Evolutionary conservation across 2,888 invertebrate species (phyloP), one percentile per base, ranked within the genome.

Genomic region (Globia sparganii): DNA sequence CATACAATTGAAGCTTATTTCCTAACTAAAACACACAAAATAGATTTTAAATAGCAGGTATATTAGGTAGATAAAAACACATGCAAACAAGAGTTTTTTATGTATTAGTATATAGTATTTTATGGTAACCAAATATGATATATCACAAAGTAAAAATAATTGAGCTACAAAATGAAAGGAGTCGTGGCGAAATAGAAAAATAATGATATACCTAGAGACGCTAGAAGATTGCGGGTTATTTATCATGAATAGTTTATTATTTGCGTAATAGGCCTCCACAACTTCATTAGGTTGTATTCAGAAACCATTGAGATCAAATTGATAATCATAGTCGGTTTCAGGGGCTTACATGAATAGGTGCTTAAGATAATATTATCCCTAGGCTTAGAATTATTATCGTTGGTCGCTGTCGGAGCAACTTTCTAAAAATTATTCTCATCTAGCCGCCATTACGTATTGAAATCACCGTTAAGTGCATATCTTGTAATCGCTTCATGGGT

Each of bases 371-470:
- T 81, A 80, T 81, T 85, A 87, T 86, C 90, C 85, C 81, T 79
- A 82, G 87, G 86, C 79, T 87, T 72, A 69, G 80, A 83, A 85
- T 86, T 86, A 81, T 77, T 81, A 79, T 80, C 58, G 79, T 78
- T 72, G 69, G 80, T 80, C 71, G 80, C 67, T 75, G 80, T 84
- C 85, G 90, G 89, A 91, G 88, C 90, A 89, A 90, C 91, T 92
- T 93, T 92, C 92, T 90, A 90, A 91, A 90, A 91, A 90, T 90
- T 90, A 91, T 90, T 86, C 75, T 81, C 82, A 82, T 87, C 79
- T 79, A 79, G 65, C 68, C 59, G 37, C 85, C 85, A 87, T 84
- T 84, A 84, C 67, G 68, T 86, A 81, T 81, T 75, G 72, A 61
- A 85, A 78, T 89, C 79, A 66, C 77, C 85, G 75, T 80, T 90